Percentiles rank a stretch among this genome's conserved stretches.
phyloP scores from a whole-genome alignment of 2,797 vertebrate species.

The Phataginus tricuspis region DNA sequence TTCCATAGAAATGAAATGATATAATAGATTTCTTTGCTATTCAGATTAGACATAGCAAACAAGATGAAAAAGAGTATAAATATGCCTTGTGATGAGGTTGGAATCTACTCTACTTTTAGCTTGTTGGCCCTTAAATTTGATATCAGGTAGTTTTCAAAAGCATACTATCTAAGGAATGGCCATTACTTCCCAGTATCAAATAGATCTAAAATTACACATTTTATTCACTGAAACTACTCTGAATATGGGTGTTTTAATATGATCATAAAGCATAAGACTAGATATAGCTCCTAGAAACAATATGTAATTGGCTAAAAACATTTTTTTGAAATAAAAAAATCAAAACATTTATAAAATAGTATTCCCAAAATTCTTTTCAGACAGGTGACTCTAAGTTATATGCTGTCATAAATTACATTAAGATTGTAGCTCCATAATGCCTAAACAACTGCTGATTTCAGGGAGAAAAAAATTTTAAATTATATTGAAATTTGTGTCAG shows the following conservation, averaged over 20 bases:
- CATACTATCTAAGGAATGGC: background rate
- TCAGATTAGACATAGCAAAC: background rate
- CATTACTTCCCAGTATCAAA: background rate
- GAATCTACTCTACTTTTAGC: background rate
- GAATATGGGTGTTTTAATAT: background rate
- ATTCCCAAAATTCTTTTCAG: background rate
- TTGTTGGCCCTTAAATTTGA: background rate
- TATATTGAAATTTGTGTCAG: background rate
- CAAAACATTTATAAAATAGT: background rate
- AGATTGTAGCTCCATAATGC: background rate
- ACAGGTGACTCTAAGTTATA: background rate
- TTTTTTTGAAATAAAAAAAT: background rate
- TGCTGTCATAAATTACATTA: background rate
- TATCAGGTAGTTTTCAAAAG: background rate
- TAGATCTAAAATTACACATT: background rate
- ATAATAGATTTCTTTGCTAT: background rate
- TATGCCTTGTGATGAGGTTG: background rate
- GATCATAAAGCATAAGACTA: background rate
- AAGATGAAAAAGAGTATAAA: background rate
- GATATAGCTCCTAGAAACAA: background rate
- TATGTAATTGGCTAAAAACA: background rate
- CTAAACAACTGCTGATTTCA: background rate
- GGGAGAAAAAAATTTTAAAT: background rate
- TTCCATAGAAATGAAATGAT: constrained; percentile 40
- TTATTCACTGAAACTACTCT: background rate